Conservation (phyloP, 2,888 invertebrate genomes). For the Ephialtes manifestator region DNA sequence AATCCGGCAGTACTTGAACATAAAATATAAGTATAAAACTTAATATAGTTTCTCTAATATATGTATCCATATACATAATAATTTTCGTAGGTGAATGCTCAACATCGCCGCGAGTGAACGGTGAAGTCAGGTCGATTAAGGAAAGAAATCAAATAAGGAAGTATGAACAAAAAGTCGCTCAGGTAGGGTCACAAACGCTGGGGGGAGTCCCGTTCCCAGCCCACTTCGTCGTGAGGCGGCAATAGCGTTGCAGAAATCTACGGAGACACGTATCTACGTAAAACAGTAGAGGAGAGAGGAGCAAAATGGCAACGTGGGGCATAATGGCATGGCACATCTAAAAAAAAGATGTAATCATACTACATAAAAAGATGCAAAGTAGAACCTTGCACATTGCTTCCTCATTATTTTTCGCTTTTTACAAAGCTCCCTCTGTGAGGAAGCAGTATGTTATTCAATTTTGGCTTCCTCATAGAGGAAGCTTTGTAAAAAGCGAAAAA, state of each 20-base stretch:
- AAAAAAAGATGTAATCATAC: too few relatives aligned
- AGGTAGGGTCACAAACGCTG: constrained; percentile 50
- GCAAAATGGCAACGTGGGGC: too few relatives aligned
- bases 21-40: too few relatives aligned
- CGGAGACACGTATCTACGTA: constrained; percentile 27
- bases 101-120: background rate
- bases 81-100: constrained; percentile 1
- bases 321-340: too few relatives aligned
- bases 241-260: constrained; percentile 48
- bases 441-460: too few relatives aligned
- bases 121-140: constrained; percentile 64
- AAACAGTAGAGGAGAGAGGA: too few relatives aligned
- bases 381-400: too few relatives aligned
- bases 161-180: constrained; percentile 74
- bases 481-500: too few relatives aligned
- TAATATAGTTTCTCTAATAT: constrained; percentile 16
- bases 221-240: constrained; percentile 72
- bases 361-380: too few relatives aligned
- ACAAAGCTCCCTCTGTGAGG: too few relatives aligned
- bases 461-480: too few relatives aligned
- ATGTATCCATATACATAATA: background rate
- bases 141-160: constrained; percentile 79
- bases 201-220: constrained; percentile 81
- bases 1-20: background rate
- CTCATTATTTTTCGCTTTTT: too few relatives aligned